Evolutionary conservation across 2,797 vertebrate genomes (phyloP).

Genomic region (Girardinus metallicus): DNA sequence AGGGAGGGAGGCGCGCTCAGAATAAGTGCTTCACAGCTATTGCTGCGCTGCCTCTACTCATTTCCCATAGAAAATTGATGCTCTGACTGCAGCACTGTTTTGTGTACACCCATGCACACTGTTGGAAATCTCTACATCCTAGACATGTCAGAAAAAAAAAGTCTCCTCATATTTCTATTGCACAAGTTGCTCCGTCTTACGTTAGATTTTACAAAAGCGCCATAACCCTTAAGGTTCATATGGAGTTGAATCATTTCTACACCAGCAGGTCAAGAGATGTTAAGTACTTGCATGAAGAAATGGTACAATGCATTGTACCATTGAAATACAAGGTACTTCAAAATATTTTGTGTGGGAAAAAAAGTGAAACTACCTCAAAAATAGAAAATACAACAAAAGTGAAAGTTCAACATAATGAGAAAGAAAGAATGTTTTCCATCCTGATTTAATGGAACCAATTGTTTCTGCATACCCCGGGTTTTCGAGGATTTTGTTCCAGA

Average conservation of each 20-base stretch:
- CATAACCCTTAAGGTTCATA: slow-evolving; percentile 1
- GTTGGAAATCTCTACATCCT: slow-evolving; percentile 52
- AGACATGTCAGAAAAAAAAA: slow-evolving; percentile 31
- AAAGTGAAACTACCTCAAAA: background rate
- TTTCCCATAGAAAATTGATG: slow-evolving; percentile 84
- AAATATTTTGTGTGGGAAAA: background rate
- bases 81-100: slow-evolving; percentile 76
- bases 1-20: slow-evolving; percentile 54
- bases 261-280: background rate
- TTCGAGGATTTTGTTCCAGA: background rate
- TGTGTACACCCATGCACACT: slow-evolving; percentile 62
- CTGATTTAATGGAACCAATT: background rate
- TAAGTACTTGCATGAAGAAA: background rate
- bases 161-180: background rate
- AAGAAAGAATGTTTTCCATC: background rate
- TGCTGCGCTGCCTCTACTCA: slow-evolving; percentile 71
- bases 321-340: background rate
- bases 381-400: background rate
- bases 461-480: background rate
- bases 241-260: background rate
- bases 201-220: slow-evolving; percentile 15
- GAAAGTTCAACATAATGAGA: background rate
- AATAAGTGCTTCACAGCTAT: slow-evolving; percentile 76
- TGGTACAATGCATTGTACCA: background rate
- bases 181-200: background rate